Conservation (phyloP, 2,888 invertebrate species). For the Serrognathus titanus region DNA sequence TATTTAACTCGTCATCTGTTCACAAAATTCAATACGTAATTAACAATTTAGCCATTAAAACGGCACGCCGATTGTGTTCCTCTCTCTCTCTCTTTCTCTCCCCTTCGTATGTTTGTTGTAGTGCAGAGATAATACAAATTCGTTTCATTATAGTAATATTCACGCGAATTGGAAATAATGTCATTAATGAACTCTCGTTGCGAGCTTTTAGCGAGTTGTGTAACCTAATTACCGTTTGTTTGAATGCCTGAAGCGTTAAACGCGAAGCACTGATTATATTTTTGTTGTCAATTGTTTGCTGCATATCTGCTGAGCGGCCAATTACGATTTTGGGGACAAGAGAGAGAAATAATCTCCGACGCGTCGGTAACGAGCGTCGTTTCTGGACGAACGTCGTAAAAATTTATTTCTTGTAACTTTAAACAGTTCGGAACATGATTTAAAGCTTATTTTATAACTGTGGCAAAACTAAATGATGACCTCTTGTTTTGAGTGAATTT, state of each 20-base stretch:
- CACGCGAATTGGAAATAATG: conserved; percentile 27
- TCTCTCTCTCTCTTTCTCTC: neutral
- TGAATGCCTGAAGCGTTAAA: conserved; percentile 29
- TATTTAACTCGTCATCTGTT: too few species aligned
- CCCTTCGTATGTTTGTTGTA: neutral
- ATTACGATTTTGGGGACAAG: conserved; percentile 1
- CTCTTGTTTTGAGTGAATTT: too few species aligned
- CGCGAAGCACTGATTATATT: conserved; percentile 26
- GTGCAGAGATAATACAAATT: conserved; percentile 17
- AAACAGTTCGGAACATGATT: too few species aligned
- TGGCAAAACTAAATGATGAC: too few species aligned
- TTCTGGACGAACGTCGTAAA: too few species aligned
- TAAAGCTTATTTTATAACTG: too few species aligned
- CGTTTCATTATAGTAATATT: conserved; percentile 26
- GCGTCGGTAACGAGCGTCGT: too few species aligned
- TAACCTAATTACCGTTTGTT: conserved; percentile 33
- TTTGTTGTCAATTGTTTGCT: conserved; percentile 25
- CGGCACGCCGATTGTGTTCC: too few species aligned
- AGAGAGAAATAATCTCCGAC: neutral
- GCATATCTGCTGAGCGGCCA: conserved; percentile 16
- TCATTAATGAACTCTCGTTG: conserved; percentile 27
- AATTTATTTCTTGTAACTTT: too few species aligned
- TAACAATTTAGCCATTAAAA: too few species aligned
- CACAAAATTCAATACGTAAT: too few species aligned
- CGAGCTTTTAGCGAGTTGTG: conserved; percentile 27